Base-by-base conservation (phyloP, 2,888 invertebrate species). In the Chirona hameri region DNA sequence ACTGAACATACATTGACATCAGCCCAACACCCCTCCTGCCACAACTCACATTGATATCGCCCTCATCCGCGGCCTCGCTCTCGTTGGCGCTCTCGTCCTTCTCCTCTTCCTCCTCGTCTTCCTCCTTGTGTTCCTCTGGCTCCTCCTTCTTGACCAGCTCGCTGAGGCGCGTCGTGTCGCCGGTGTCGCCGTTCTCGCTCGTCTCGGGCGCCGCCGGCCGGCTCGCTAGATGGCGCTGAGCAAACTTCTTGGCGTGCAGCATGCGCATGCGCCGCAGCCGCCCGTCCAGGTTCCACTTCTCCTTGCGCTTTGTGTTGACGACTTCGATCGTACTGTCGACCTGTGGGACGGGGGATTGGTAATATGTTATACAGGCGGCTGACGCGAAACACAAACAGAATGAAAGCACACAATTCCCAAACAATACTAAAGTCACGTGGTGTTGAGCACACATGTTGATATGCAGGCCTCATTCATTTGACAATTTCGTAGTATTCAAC, bases 251-350 rank as follows among this genome's bases (percentile, higher is more conserved):
- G 86, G 92, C 92, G 85, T 95, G 93, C 81, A 94, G 87, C 85
- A 93, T 92, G 84, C 92, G 90, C 12, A 93, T 89, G 88, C 93
- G 93, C 86, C 97, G 91, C 81, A 98, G 93, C 90, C 97, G 96
- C 87, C 95, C 95, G 87, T 98, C 98, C 86, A 97, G 91, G 84
- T 96, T 91, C 91, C 97, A 98, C 86, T 97, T 92, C 87, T 98
- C 98, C 86, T 96, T 94, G 87, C 94, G 93, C 85, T 95, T 91
- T 86, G 94, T 95, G 84, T 93, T 93, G 84, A 95, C 94, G 82
- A 93, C 93, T 85, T 98, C 98, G 81, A 98, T 90, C 84, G 94
- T 93, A 55, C 91, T 92, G 87, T 98, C 98, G 83, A 98, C 94
- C 88, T 98, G 97, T 57, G 94, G 72, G 10, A 5, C 12, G 31